These are phyloP conservation scores for Alfaro cultratus DNA, from an alignment of 2,797 vertebrate species.

Conservation along the genomic window DNA sequence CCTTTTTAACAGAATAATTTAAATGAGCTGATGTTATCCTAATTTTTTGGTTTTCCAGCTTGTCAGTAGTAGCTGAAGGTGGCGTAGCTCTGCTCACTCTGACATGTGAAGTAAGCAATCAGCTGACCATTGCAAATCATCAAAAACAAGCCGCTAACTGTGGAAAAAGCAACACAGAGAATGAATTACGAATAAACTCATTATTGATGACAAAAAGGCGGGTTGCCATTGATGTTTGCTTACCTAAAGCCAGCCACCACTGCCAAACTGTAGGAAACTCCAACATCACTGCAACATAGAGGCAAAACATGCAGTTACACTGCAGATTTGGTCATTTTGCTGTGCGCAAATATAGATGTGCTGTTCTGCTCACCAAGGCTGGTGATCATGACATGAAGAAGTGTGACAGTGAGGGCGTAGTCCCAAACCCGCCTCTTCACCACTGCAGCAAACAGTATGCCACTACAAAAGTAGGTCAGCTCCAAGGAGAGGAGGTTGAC, in stretches of 20 bases:
- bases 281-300: slow-evolving; percentile 77
- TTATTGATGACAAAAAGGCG: not conserved
- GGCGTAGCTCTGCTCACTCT: slow-evolving; percentile 71
- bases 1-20: not conserved
- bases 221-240: not conserved
- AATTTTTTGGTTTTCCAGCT: not conserved
- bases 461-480: slow-evolving; percentile 82
- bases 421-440: slow-evolving; percentile 82
- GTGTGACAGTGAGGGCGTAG: slow-evolving; percentile 79
- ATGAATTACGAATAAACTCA: slow-evolving; percentile 13
- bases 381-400: slow-evolving; percentile 77
- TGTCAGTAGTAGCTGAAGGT: slow-evolving; percentile 72
- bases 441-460: slow-evolving; percentile 80
- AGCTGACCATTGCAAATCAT: slow-evolving; percentile 85
- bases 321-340: not conserved
- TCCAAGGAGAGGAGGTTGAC: slow-evolving; percentile 83
- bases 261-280: slow-evolving; percentile 79
- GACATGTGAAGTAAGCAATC: slow-evolving; percentile 81
- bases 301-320: not conserved
- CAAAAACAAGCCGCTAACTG: slow-evolving; percentile 81
- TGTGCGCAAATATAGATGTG: not conserved
- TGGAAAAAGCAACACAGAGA: not conserved
- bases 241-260: slow-evolving; percentile 81
- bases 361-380: slow-evolving; percentile 69
- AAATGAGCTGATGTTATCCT: not conserved